Conservation (phyloP, 2,113 vertebrate species). For the Scolopax mira region DNA sequence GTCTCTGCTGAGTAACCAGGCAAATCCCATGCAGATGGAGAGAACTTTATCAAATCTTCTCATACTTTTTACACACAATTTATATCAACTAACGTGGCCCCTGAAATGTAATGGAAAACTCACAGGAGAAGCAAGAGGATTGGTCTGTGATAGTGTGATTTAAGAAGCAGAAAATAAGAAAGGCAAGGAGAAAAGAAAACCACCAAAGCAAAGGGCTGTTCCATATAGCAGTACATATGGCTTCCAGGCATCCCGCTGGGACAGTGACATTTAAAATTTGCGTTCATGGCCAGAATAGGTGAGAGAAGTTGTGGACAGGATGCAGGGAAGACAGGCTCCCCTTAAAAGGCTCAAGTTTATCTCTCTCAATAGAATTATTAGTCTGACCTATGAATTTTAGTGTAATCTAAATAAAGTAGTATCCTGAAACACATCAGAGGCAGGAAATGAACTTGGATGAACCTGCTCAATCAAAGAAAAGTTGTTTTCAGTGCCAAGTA, state of each 20-base stretch:
- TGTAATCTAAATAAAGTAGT: not conserved
- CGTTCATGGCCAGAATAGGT: not conserved
- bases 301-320: not conserved
- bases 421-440: not conserved
- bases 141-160: not conserved
- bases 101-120: not conserved
- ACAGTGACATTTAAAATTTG: not conserved
- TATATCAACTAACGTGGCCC: not conserved
- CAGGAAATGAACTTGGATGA: not conserved
- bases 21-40: not conserved
- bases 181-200: not conserved
- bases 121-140: not conserved
- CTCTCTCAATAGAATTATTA: not conserved
- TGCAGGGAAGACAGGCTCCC: not conserved
- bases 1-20: not conserved
- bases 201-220: fast-evolving
- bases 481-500: not conserved
- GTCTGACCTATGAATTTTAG: not conserved
- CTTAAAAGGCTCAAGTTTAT: not conserved
- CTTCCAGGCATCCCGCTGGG: not conserved
- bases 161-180: not conserved
- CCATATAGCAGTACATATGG: not conserved
- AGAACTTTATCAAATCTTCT: not conserved
- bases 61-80: not conserved
- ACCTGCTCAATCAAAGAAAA: not conserved